Conservation (phyloP, 2,888 invertebrate species). For the Drosophila nigricruria region DNA sequence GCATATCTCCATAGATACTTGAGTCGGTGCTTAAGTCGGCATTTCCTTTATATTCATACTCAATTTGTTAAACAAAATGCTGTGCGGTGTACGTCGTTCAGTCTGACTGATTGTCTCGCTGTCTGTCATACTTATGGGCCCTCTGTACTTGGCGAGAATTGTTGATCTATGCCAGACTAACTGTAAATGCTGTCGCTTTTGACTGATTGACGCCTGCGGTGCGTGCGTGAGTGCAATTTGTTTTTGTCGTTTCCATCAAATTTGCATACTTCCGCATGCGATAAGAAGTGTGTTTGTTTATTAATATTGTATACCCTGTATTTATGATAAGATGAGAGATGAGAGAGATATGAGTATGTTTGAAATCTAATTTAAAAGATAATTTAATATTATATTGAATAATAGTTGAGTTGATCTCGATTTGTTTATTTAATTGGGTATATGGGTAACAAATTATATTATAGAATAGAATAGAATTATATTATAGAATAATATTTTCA, state of each 20-base stretch:
- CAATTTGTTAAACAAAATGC: slow-evolving; percentile 54
- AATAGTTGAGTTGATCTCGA: too few relatives aligned
- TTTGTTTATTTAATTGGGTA: too few relatives aligned
- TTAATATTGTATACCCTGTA: slow-evolving; percentile 25
- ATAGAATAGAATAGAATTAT: too few relatives aligned
- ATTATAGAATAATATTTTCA: too few relatives aligned
- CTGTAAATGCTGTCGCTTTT: slow-evolving; percentile 51
- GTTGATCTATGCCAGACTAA: slow-evolving; percentile 46
- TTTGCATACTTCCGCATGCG: slow-evolving; percentile 49
- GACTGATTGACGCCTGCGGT: slow-evolving; percentile 66
- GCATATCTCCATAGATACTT: slow-evolving; percentile 39
- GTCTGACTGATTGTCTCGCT: slow-evolving; percentile 38
- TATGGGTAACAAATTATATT: too few relatives aligned
- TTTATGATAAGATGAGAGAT: too few relatives aligned
- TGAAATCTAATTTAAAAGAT: neutral
- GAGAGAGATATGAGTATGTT: neutral
- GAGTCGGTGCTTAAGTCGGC: slow-evolving; percentile 48
- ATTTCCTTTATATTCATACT: slow-evolving; percentile 46
- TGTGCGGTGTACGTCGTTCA: slow-evolving; percentile 3
- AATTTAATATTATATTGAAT: too few relatives aligned
- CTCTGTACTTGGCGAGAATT: slow-evolving; percentile 23
- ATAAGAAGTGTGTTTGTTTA: slow-evolving; percentile 13
- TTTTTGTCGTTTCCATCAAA: slow-evolving; percentile 47
- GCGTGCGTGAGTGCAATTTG: slow-evolving; percentile 56
- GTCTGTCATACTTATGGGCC: slow-evolving; percentile 50